These are phyloP conservation scores for Agrotis segetum DNA, from an alignment of 2,888 invertebrate species.

Conservation along the genomic window DNA sequence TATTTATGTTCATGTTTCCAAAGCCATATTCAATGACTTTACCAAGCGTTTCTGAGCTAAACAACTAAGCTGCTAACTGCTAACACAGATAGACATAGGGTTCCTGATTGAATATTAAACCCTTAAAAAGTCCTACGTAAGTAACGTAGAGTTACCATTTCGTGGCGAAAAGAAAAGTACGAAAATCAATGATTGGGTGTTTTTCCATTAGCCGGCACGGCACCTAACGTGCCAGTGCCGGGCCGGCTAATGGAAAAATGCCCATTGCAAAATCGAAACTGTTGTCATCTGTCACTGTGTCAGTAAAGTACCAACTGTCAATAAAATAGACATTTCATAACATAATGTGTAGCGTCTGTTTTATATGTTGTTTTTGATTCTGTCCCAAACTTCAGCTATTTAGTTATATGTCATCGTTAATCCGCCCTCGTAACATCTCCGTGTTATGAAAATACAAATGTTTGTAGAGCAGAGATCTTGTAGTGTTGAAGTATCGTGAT, in stretches of 20 bases:
- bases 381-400: conserved; percentile 43
- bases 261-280: background rate
- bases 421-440: conserved; percentile 39
- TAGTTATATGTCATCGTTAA: conserved; percentile 46
- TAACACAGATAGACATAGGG: too few species aligned
- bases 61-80: too few species aligned
- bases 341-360: conserved; percentile 21
- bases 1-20: too few species aligned
- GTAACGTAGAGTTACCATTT: too few species aligned
- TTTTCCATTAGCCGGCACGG: too few species aligned
- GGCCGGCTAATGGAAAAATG: too few species aligned
- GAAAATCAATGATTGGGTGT: background rate
- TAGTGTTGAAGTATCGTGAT: conserved; percentile 36
- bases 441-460: conserved; percentile 48
- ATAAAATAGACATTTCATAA: conserved; percentile 25
- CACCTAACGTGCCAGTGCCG: too few species aligned
- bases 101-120: too few species aligned
- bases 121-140: too few species aligned
- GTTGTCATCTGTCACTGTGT: background rate
- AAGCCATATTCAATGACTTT: too few species aligned
- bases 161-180: too few species aligned
- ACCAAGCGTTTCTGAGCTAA: too few species aligned
- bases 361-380: conserved; percentile 50
- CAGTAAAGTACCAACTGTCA: conserved; percentile 2
- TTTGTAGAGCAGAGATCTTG: conserved; percentile 38